Evolutionary conservation across 2,888 invertebrate genomes (phyloP), one percentile per base, ranked within the genome.

Genomic region (Harpalus rubripes): DNA sequence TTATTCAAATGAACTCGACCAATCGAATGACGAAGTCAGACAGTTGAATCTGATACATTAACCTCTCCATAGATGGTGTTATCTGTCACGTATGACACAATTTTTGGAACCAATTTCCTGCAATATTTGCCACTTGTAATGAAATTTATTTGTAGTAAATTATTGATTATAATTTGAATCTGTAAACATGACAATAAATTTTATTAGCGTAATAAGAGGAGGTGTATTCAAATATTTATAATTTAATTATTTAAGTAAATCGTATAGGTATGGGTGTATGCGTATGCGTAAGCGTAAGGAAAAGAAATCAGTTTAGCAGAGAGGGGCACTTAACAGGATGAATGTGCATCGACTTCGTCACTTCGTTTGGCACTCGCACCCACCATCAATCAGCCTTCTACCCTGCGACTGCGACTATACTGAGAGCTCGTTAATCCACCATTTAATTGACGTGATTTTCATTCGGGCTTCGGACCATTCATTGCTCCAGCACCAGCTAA

Each of bases 381-480:
- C 81, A 78, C 84, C 83, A 86, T 85, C 81, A 76, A 85, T 85
- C 79, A 84, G 81, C 81, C 80, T 22, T 22, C 41, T 59, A 32
- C 68, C 68, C 68, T 32, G 68, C 63, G 18, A 63, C 32, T 32
- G 26, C 44, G 44, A 52, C 63, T 26, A 8, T 74, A 44, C 72
- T 10, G 44, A 41, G 41, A 41, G 84, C 63, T 84, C 84, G 78
- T 84, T 84, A 83, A 85, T 86, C 89, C 87, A 88, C 88, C 88
- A 88, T 88, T 88, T 89, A 89, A 89, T 89, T 89, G 89, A 88
- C 89, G 88, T 87, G 88, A 89, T 88, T 89, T 88, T 87, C 87
- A 88, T 87, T 88, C 88, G 8, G 63, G 7, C 22, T 63, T 26
- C 87, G 32, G 32, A 6, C 32, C 87, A 88, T 87, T 90, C 89